Percentiles rank a stretch among this genome's conserved stretches.
Evolutionary conservation across 2,113 vertebrate species (phyloP).

Genomic region (Silurus glanis): DNA sequence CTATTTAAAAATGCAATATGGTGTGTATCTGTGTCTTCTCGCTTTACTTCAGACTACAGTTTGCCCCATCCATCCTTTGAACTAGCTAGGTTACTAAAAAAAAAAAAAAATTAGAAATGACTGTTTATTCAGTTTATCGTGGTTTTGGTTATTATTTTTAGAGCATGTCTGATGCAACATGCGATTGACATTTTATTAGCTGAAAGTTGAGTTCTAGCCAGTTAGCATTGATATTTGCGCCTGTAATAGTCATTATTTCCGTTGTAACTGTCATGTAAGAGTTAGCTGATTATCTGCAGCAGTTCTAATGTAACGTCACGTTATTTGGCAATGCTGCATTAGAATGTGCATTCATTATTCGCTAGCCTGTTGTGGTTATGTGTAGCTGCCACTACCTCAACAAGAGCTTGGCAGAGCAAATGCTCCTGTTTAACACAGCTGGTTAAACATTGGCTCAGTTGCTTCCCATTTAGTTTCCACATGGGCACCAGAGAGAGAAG

Average conservation of each 20-base stretch:
- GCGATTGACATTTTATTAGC: not conserved
- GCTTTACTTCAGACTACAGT: not conserved
- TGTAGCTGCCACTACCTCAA: not conserved
- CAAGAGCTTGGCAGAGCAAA: not conserved
- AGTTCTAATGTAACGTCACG: not conserved
- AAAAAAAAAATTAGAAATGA: too few relatives aligned
- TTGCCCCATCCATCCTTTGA: not conserved
- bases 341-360: slow-evolving; percentile 22
- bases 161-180: not conserved
- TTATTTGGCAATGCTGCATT: not conserved
- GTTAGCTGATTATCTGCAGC: not conserved
- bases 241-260: not conserved
- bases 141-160: not conserved
- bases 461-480: slow-evolving; percentile 14
- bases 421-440: slow-evolving; percentile 33
- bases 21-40: not conserved
- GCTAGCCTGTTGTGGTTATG: not conserved
- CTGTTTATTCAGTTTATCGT: not conserved
- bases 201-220: not conserved
- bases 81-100: not conserved
- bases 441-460: slow-evolving; percentile 36
- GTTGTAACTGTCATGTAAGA: not conserved
- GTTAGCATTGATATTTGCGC: not conserved
- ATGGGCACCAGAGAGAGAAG: not conserved
- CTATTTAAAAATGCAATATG: slow-evolving; percentile 2